These are phyloP conservation scores for Rhinatrema bivittatum DNA, from an alignment of 2,797 vertebrate species.

Conservation along the genomic window DNA sequence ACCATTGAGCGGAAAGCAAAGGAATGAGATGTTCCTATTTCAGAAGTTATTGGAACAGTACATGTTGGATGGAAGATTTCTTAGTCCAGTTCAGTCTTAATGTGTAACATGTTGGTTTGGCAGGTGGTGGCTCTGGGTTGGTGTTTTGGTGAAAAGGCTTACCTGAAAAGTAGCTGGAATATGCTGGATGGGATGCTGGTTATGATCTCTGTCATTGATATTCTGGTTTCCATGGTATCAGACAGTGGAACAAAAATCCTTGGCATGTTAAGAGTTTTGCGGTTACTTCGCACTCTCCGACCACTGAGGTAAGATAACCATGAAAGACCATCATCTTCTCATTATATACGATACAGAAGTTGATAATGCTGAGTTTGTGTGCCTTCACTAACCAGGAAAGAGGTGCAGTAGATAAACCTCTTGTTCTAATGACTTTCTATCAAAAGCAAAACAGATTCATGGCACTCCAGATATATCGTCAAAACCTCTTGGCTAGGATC, in stretches of 20 bases:
- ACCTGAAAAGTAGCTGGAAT: conserved; percentile 96
- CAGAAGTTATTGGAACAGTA: too few relatives aligned
- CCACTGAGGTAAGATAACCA: conserved; percentile 70
- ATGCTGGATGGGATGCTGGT: conserved; percentile 90
- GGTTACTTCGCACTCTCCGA: conserved; percentile 84
- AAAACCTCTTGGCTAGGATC: too few relatives aligned
- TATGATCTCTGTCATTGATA: conserved; percentile 90
- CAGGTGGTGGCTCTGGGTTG: conserved; percentile 88
- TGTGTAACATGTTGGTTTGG: too few relatives aligned
- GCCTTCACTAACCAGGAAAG: not conserved
- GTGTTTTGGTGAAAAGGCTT: conserved; percentile 84
- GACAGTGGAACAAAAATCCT: conserved; percentile 91
- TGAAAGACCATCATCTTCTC: not conserved
- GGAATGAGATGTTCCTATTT: too few relatives aligned
- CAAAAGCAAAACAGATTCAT: too few relatives aligned
- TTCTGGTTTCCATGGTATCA: conserved; percentile 89
- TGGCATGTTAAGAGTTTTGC: conserved; percentile 87
- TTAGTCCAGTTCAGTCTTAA: too few relatives aligned
- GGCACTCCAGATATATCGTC: too few relatives aligned
- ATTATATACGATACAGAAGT: fast-evolving
- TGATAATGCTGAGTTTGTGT: not conserved
- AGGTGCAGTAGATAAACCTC: not conserved
- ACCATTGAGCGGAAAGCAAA: too few relatives aligned
- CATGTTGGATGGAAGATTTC: too few relatives aligned
- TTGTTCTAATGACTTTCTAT: too few relatives aligned